Conservation (phyloP, 2,797 vertebrate genomes). For the Hylomyscus alleni region DNA sequence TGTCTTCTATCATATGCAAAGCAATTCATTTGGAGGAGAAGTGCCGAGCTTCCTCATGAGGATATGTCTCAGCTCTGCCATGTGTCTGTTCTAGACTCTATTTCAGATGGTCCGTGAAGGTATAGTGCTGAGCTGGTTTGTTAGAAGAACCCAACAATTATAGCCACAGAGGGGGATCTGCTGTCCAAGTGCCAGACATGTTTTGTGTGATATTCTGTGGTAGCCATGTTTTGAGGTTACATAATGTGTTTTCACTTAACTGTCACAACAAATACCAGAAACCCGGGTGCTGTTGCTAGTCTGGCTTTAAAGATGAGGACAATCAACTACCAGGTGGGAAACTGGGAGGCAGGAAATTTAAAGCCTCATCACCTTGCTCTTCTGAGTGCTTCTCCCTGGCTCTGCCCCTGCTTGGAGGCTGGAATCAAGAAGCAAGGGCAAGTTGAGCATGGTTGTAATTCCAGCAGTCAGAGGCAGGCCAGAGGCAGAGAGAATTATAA, state of each 20-base stretch:
- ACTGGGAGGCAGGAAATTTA: neutral
- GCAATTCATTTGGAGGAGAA: neutral
- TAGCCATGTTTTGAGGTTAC: neutral
- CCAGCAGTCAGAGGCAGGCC: neutral
- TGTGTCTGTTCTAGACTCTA: neutral
- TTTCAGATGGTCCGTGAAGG: neutral
- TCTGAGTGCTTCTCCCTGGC: neutral
- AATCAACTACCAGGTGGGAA: neutral
- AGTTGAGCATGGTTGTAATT: neutral
- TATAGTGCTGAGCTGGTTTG: no score
- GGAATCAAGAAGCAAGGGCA: neutral
- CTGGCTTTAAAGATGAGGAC: slow-evolving; percentile 16
- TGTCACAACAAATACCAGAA: neutral
- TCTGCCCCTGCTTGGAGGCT: rapidly evolving
- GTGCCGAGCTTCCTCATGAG: neutral
- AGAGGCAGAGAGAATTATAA: neutral
- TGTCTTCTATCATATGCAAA: neutral
- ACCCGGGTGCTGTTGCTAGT: neutral
- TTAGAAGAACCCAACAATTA: neutral
- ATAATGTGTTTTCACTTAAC: slow-evolving; percentile 29
- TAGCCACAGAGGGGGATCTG: neutral
- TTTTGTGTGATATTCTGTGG: neutral
- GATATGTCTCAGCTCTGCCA: rapidly evolving
- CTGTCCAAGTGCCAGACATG: neutral
- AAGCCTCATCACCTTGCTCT: neutral